Evolutionary conservation across 2,888 invertebrate species (phyloP).

Genomic region (Doris montereyensis): DNA sequence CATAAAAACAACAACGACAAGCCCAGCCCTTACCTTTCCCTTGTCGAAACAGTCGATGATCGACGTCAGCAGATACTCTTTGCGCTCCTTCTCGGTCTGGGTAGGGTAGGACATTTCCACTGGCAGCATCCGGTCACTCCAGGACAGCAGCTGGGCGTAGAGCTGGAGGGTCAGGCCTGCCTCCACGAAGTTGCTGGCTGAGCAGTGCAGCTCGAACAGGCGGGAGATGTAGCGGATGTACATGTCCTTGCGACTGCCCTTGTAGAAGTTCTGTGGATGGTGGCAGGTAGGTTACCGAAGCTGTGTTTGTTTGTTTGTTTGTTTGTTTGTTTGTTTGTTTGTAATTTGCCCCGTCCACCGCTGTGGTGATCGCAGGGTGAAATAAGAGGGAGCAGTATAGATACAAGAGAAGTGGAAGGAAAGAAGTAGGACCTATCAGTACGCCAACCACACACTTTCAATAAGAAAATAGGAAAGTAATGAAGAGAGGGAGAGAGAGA

Average conservation of each 20-base stretch:
- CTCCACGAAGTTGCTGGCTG: slow-evolving; percentile 93
- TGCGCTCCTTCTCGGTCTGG: slow-evolving; percentile 89
- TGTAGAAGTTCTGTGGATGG: slow-evolving; percentile 87
- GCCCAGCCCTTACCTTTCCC: slow-evolving; percentile 82
- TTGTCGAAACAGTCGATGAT: slow-evolving; percentile 94
- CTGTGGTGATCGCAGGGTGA: too few relatives aligned
- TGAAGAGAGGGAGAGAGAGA: not conserved
- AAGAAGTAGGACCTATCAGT: too few relatives aligned
- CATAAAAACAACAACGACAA: not conserved
- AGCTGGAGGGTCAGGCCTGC: slow-evolving; percentile 94
- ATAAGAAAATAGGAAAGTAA: too few relatives aligned
- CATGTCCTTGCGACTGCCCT: slow-evolving; percentile 95
- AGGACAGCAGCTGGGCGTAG: slow-evolving; percentile 91
- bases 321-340: not conserved
- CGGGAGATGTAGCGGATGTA: slow-evolving; percentile 96
- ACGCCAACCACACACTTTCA: too few relatives aligned
- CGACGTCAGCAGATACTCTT: slow-evolving; percentile 88
- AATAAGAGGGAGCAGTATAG: too few relatives aligned
- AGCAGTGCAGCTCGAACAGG: slow-evolving; percentile 90
- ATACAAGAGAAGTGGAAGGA: too few relatives aligned
- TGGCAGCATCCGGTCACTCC: slow-evolving; percentile 76
- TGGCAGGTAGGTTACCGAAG: not conserved
- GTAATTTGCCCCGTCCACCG: too few relatives aligned
- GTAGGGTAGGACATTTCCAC: slow-evolving; percentile 77
- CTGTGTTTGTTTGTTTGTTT: not conserved